phyloP scores from a whole-genome alignment of 1,140 invertebrate genomes.

The Rhyacophila brunnea region DNA sequence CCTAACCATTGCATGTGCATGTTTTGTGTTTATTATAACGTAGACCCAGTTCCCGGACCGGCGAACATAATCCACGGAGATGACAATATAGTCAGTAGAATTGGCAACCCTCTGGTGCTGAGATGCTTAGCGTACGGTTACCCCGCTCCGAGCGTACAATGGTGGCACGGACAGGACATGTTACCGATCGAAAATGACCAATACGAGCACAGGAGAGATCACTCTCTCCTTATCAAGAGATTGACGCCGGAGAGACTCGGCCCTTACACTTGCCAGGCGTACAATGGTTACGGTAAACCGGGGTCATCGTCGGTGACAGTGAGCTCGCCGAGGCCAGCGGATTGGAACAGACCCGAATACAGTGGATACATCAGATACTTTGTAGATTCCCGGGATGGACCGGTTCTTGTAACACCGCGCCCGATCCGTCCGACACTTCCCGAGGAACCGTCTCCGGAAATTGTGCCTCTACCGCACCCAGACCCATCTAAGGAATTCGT shows the following conservation, averaged over 20 bases:
- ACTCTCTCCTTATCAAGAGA: constrained; percentile 69
- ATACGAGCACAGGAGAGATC: constrained; percentile 74
- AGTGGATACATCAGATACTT: constrained; percentile 42
- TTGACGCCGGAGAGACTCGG: constrained; percentile 73
- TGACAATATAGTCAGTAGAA: constrained; percentile 63
- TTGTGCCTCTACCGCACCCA: constrained; percentile 1
- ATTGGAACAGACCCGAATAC: constrained; percentile 62
- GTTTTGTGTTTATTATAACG: constrained; percentile 39
- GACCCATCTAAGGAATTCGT: constrained; percentile 13
- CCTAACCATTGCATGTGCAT: constrained; percentile 23
- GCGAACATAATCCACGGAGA: constrained; percentile 56
- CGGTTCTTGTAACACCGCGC: constrained; percentile 32
- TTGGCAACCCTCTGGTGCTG: constrained; percentile 68
- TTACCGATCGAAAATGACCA: constrained; percentile 68
- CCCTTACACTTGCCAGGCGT: constrained; percentile 83
- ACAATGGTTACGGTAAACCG: constrained; percentile 76
- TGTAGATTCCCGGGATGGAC: constrained; percentile 39
- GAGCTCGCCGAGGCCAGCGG: constrained; percentile 65
- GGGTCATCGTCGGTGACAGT: constrained; percentile 73
- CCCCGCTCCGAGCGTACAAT: constrained; percentile 77
- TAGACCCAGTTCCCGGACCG: constrained; percentile 52
- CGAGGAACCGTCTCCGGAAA: constrained; percentile 7
- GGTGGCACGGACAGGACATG: constrained; percentile 77
- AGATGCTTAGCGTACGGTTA: constrained; percentile 82
- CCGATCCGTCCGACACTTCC: constrained; percentile 22